A percentile compares a stretch with the other conserved stretches of the same genome.
These are phyloP conservation scores for Capromys pilorides DNA, from an alignment of 2,797 vertebrate genomes.

Conservation along the genomic window DNA sequence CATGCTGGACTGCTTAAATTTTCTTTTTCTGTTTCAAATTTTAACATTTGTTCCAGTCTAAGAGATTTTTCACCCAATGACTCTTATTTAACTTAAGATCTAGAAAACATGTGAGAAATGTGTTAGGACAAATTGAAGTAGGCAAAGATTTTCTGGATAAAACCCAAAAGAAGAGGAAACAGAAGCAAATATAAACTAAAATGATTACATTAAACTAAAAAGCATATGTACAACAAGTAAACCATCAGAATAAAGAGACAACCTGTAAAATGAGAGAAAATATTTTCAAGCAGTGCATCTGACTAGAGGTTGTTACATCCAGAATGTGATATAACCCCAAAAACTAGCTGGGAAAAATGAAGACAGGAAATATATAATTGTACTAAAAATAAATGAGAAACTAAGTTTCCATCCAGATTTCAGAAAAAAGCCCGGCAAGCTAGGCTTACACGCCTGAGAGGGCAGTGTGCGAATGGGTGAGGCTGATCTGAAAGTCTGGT, in stretches of 20 bases:
- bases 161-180: not conserved
- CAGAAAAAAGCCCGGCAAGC: not conserved
- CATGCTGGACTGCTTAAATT: not conserved
- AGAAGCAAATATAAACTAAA: not conserved
- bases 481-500: not conserved
- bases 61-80: not conserved
- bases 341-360: not conserved
- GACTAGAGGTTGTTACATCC: not conserved
- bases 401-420: not conserved
- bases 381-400: too few species aligned
- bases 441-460: too few species aligned
- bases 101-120: not conserved
- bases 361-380: not conserved
- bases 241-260: too few species aligned
- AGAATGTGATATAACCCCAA: not conserved
- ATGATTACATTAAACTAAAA: too few species aligned
- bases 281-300: not conserved
- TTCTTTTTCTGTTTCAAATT: not conserved
- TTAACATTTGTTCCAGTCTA: not conserved
- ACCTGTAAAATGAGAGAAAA: not conserved
- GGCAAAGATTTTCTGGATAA: not conserved
- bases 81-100: not conserved
- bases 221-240: too few species aligned
- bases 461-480: too few species aligned
- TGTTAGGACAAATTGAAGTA: not conserved